Evolutionary conservation across 1,140 invertebrate genomes (phyloP), one percentile per base, ranked within the genome.

Genomic region (Pachyrhynchus sulphureomaculatus): DNA sequence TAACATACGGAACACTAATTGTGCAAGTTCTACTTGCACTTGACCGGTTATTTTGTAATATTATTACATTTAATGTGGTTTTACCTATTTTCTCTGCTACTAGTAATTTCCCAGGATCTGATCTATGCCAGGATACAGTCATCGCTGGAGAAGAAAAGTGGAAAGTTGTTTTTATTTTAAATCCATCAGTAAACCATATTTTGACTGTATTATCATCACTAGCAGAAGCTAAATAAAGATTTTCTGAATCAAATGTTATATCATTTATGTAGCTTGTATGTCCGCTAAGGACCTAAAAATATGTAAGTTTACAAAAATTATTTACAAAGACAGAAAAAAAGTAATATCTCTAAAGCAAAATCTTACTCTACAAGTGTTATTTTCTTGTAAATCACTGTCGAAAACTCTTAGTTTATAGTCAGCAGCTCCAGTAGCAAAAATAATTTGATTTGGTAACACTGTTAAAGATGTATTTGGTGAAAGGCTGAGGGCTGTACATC

Each of bases 121-220:
- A 84, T 26, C 75, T 75, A 73, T 91, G 88, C 81, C 86, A 88
- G 63, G 82, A 83, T 0, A 87, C 83, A n/a, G 81, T 79, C 78
- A 90, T 78, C 13, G 81, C 85, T 57, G 89, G 83, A 5, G 88
- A 88, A n/a, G 82, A 82, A 8, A 92, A 75, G 48, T 80, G 78
- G 73, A 90, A 86, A 17, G 79, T 82, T 32, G 79, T 75, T 18
- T 81, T 68, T 62, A 78, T 81, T 68, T 82, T 78, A 60, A 79
- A 77, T 47, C 81, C 80, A 34, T 83, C 80, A 36, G 79, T 71
- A 36, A 75, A 77, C 88, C 88, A 91, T 17, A 92, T 73, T 67
- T 83, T 82, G 71, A 88, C 90, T 0, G 86, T 87, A 36, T 85
- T 82, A 74, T 92, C 90, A 77, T 92, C 89, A 60, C 88, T 88